Percentiles rank a stretch among this genome's conserved stretches.
phyloP scores from a whole-genome alignment of 1,140 invertebrate genomes.

The Spodoptera frugiperda region DNA sequence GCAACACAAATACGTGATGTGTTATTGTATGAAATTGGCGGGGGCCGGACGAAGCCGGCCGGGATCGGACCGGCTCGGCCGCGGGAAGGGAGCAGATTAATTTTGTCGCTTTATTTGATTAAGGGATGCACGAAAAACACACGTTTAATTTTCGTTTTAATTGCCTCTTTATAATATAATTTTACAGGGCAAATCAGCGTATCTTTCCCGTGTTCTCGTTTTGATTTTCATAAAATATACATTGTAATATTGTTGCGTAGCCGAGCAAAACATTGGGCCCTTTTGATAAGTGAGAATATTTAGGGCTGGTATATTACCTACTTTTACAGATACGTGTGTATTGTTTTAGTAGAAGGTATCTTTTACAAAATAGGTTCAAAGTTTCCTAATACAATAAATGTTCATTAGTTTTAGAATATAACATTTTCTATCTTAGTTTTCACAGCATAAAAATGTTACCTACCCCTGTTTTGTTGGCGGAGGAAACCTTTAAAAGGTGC shows the following conservation, averaged over 20 bases:
- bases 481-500: no score
- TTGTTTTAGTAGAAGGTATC: background rate
- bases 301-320: no score
- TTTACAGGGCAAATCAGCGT: conserved; percentile 35
- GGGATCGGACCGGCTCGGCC: conserved; percentile 22
- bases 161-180: conserved; percentile 44
- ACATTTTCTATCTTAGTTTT: no score
- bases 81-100: conserved; percentile 54
- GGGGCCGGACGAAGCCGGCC: conserved; percentile 42
- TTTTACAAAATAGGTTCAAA: background rate
- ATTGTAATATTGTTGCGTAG: conserved; percentile 7
- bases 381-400: no score
- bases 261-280: background rate
- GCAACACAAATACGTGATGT: conserved; percentile 60
- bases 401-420: no score
- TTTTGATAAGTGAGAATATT: background rate
- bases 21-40: conserved; percentile 72
- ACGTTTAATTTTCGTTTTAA: conserved; percentile 42
- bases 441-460: no score
- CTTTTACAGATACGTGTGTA: no score
- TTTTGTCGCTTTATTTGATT: conserved; percentile 63
- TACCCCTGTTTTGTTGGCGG: no score
- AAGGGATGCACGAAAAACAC: conserved; percentile 50
- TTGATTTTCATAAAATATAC: conserved; percentile 26
- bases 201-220: conserved; percentile 14